Conservation (phyloP, 2,888 invertebrate species). For the Cryptocephalus moraei region DNA sequence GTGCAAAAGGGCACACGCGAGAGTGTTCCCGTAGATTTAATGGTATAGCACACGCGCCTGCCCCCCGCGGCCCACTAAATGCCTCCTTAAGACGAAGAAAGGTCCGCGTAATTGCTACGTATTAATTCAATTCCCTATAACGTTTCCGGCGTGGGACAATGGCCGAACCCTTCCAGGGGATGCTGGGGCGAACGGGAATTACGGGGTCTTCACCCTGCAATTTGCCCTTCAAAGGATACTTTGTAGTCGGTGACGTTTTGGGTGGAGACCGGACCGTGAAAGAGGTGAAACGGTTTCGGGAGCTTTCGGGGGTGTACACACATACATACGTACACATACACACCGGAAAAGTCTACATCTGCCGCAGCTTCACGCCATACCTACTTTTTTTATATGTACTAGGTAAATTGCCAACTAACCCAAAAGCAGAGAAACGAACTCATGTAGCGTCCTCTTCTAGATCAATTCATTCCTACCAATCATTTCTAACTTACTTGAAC, state of each 20-base stretch:
- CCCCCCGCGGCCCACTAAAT: constrained; percentile 33
- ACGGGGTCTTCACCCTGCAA: constrained; percentile 34
- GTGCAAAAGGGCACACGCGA: too few species aligned
- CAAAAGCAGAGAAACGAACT: too few species aligned
- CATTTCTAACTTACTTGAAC: too few species aligned
- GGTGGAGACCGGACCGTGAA: constrained; percentile 26
- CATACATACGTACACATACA: too few species aligned
- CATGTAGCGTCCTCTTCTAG: too few species aligned
- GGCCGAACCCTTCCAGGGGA: constrained; percentile 28
- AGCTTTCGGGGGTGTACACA: too few species aligned
- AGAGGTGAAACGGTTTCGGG: constrained; percentile 23
- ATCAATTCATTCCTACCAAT: too few species aligned
- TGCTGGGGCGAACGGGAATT: not conserved
- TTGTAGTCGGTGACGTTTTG: constrained; percentile 31
- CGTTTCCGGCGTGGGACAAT: constrained; percentile 33
- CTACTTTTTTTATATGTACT: too few species aligned
- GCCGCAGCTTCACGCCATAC: too few species aligned
- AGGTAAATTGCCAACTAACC: too few species aligned
- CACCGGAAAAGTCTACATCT: too few species aligned
- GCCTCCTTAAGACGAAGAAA: constrained; percentile 39
- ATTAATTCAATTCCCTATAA: constrained; percentile 39
- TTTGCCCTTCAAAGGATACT: constrained; percentile 32
- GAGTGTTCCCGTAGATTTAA: too few species aligned
- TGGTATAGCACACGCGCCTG: constrained; percentile 23
- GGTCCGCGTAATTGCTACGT: constrained; percentile 39